phyloP scores from a whole-genome alignment of 2,797 vertebrate species.

The Buceros bicornis region DNA sequence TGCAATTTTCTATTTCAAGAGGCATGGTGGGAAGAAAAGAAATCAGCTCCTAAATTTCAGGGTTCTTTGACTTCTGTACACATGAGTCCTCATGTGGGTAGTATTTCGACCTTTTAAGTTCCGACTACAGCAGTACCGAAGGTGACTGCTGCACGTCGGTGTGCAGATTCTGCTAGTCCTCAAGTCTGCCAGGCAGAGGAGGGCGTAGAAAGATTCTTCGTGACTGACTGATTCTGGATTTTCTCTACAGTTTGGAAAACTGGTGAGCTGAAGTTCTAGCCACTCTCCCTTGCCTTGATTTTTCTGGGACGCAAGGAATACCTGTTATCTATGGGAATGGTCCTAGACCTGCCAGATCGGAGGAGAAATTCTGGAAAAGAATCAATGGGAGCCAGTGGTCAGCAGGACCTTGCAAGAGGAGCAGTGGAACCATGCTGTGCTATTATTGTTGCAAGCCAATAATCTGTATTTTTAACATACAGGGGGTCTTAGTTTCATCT shows the following conservation, averaged over 20 bases:
- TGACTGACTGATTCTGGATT: not conserved
- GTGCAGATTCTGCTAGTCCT: not conserved
- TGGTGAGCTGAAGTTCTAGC: not conserved
- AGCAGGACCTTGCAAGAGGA: not conserved
- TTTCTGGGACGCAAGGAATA: not conserved
- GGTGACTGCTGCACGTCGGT: not conserved
- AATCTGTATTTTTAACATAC: not conserved
- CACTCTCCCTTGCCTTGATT: not conserved
- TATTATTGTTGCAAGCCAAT: not conserved
- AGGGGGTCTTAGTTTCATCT: not conserved
- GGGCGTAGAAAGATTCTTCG: not conserved
- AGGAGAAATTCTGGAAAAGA: not conserved
- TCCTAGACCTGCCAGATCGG: not conserved
- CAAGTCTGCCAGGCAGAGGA: not conserved
- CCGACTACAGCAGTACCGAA: not conserved
- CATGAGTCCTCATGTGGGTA: not conserved
- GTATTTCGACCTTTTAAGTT: not conserved
- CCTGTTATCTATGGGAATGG: not conserved
- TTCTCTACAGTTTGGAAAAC: not conserved
- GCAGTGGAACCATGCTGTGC: not conserved
- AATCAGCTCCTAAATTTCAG: not conserved
- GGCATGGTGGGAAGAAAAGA: not conserved
- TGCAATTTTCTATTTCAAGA: not conserved
- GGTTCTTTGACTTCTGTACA: not conserved
- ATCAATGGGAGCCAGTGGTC: not conserved